Conservation (phyloP, 2,888 invertebrate species). For the Mamestra brassicae region DNA sequence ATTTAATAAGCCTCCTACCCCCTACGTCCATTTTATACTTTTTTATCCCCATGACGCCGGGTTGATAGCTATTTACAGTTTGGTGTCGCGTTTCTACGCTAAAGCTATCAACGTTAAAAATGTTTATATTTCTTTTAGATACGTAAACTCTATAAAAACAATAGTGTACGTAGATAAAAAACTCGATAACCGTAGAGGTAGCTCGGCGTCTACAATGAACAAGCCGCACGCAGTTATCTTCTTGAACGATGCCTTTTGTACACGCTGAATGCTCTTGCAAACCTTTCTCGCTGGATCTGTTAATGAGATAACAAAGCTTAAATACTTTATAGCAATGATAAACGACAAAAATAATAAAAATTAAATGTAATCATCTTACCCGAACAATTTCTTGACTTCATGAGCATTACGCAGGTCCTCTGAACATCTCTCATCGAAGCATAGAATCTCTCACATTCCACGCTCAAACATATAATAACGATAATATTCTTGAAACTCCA, state of each 20-base stretch:
- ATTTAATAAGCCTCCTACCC: too few species aligned
- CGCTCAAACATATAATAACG: slow-evolving; percentile 12
- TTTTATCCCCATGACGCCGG: too few species aligned
- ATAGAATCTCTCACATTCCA: slow-evolving; percentile 38
- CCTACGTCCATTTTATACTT: too few species aligned
- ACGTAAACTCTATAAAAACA: slow-evolving; percentile 10
- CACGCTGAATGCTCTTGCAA: slow-evolving; percentile 12
- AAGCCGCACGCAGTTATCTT: slow-evolving; percentile 8
- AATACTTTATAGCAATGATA: background rate
- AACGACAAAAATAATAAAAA: background rate
- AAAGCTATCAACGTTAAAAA: too few species aligned
- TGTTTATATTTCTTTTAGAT: background rate
- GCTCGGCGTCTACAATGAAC: slow-evolving; percentile 10
- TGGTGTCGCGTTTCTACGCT: too few species aligned
- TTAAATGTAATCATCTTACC: slow-evolving; percentile 1
- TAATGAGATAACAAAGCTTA: background rate
- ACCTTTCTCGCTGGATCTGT: background rate
- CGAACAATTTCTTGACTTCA: slow-evolving; percentile 7
- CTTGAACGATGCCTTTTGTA: background rate
- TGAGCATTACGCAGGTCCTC: background rate
- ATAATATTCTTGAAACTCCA: slow-evolving; percentile 15
- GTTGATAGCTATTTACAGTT: too few species aligned
- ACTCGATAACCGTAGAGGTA: slow-evolving; percentile 3
- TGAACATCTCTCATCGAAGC: slow-evolving; percentile 28
- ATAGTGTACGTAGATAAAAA: slow-evolving; percentile 4